Evolutionary conservation across 2,113 vertebrate species (phyloP), one percentile per base, ranked within the genome.

Genomic region (Gobius niger): DNA sequence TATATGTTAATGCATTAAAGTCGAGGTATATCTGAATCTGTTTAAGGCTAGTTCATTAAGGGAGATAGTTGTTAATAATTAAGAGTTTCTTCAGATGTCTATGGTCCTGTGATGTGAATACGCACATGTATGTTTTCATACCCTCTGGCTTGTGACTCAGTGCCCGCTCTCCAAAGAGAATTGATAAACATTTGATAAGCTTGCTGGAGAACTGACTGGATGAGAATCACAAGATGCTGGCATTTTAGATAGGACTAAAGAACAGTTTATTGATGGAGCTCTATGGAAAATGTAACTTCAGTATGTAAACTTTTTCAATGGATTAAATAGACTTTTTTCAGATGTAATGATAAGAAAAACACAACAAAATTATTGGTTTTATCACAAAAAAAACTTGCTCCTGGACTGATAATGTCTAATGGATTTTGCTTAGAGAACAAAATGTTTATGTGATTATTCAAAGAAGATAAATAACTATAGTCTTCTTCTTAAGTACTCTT

Each of bases 171-270:
- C 72, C 68, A 24, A 41, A 69, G 66, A 81, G 34, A 49, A 74
- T 52, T 41, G 69, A 65, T 76, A 74, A 76, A 77, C 76, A 78
- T 68, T 54, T 72, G 70, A 75, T 67, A 10, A 49, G 67, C 49
- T 76, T 81, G 63, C 60, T 52, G 61, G 44, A 16, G 61, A 10
- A 42, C 7, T 56, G 24, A 57, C 24, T 34, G 24, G 8, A 14
- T n/a, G 14, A 41, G 15, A 0, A 44, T 13, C 14, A n/a, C 40
- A 4, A 40, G 42, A 42, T 7, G 42, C 5, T 60, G 34, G n/a
- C 40, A n/a, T 42, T 2, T n/a, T 60, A 0, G 42, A 34, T 18
- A 24, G 16, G 11, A 47, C 19, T 14, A 34, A 34, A 34, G 50
- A 9, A n/a, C 50, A 52, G 2, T 52, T 8, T 16, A 11, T 54